phyloP scores from a whole-genome alignment of 2,888 invertebrate genomes.

The Leptopterna dolabrata region DNA sequence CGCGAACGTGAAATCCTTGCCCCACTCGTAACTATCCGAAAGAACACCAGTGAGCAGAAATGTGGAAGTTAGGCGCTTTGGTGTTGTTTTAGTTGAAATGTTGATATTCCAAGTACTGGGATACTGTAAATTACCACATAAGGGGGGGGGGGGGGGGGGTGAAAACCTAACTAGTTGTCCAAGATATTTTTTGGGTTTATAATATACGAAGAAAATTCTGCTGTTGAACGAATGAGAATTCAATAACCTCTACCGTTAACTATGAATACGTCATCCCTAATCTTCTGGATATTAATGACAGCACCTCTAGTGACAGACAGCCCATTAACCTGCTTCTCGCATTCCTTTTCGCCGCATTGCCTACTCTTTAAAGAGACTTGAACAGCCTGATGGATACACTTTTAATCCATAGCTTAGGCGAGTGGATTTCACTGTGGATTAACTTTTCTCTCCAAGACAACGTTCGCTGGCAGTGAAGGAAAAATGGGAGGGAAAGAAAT shows the following conservation, averaged over 20 bases:
- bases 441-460: slow-evolving; percentile 1
- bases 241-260: not conserved
- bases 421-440: slow-evolving; percentile 1
- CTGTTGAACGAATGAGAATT: not conserved
- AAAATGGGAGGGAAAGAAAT: slow-evolving; percentile 12
- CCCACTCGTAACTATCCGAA: no score
- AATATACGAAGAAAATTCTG: not conserved
- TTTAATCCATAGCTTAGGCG: not conserved
- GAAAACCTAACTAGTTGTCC: no score
- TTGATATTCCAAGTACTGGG: no score
- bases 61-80: no score
- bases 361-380: not conserved
- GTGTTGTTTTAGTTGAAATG: no score
- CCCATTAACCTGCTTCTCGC: slow-evolving; percentile 17
- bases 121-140: no score
- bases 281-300: slow-evolving; percentile 2
- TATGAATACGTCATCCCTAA: not conserved
- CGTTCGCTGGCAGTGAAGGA: not conserved
- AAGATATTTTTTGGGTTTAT: no score
- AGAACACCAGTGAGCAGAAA: no score
- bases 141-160: no score
- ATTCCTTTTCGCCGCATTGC: not conserved
- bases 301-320: not conserved
- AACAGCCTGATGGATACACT: not conserved
- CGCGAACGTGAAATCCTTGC: no score